Percentiles rank a stretch among this genome's conserved stretches.
Evolutionary conservation across 2,113 vertebrate species (phyloP).

Genomic region (Collichthys lucidus): DNA sequence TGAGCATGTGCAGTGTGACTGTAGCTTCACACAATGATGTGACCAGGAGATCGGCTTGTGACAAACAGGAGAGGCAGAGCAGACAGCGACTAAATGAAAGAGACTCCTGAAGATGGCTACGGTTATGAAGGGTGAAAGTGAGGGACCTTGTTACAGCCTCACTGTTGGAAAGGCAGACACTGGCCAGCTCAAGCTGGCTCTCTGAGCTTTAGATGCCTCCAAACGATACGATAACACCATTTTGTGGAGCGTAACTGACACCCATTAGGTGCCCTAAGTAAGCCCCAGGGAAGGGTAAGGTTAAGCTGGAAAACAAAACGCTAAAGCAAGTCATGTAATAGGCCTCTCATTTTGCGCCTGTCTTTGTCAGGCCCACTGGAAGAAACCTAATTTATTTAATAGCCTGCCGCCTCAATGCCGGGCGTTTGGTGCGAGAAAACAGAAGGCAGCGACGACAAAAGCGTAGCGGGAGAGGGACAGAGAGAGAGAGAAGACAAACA

Average conservation of each 20-base stretch:
- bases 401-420: slow-evolving; percentile 63
- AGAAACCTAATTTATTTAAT: slow-evolving; percentile 82
- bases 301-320: slow-evolving; percentile 74
- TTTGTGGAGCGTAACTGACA: slow-evolving; percentile 74
- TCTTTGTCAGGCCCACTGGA: slow-evolving; percentile 70
- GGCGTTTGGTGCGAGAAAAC: slow-evolving; percentile 66
- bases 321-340: slow-evolving; percentile 75
- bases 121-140: slow-evolving; percentile 18
- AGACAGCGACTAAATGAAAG: slow-evolving; percentile 21
- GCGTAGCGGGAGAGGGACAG: slow-evolving; percentile 29
- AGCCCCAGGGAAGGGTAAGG: slow-evolving; percentile 72
- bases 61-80: not conserved
- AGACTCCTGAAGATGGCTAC: slow-evolving; percentile 1
- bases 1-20: slow-evolving; percentile 29
- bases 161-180: slow-evolving; percentile 24
- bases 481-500: slow-evolving; percentile 50
- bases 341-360: slow-evolving; percentile 71
- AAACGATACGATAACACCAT: slow-evolving; percentile 43
- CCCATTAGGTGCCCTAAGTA: slow-evolving; percentile 61
- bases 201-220: slow-evolving; percentile 40
- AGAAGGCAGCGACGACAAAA: slow-evolving; percentile 67
- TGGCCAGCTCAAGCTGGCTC: slow-evolving; percentile 6
- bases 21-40: slow-evolving; percentile 4
- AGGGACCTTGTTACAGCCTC: slow-evolving; percentile 15
- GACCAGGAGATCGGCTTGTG: slow-evolving; percentile 14